These are phyloP conservation scores for Phyto melanocephala DNA, from an alignment of 2,888 invertebrate genomes.

Conservation along the genomic window DNA sequence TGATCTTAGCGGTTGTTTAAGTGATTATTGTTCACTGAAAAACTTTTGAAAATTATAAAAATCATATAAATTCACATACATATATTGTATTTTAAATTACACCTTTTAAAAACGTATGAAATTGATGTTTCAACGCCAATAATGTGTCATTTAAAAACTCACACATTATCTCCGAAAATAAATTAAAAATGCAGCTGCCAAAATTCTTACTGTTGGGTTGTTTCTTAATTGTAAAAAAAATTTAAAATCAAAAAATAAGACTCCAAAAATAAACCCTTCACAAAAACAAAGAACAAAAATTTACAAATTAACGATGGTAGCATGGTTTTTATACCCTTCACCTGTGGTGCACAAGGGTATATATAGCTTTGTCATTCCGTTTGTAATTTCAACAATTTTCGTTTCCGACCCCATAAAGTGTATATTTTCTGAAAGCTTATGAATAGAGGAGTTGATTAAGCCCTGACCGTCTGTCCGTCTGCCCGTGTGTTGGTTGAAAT, in stretches of 20 bases:
- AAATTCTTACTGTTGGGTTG: slow-evolving; percentile 52
- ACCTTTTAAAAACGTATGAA: slow-evolving; percentile 54
- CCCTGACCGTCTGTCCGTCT: too few relatives aligned
- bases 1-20: background rate
- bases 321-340: background rate
- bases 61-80: background rate
- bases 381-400: too few relatives aligned
- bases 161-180: slow-evolving; percentile 37
- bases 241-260: slow-evolving; percentile 27
- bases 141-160: slow-evolving; percentile 37
- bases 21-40: slow-evolving; percentile 4
- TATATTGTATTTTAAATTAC: slow-evolving; percentile 53
- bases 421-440: too few relatives aligned
- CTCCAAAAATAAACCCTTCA: slow-evolving; percentile 15
- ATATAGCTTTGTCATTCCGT: too few relatives aligned
- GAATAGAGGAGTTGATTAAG: too few relatives aligned
- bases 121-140: slow-evolving; percentile 50
- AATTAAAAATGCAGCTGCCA: slow-evolving; percentile 60
- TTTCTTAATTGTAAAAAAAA: slow-evolving; percentile 59
- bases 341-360: too few relatives aligned
- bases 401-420: too few relatives aligned
- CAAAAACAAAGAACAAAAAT: background rate
- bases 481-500: too few relatives aligned
- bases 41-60: background rate
- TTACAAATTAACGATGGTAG: slow-evolving; percentile 20